Evolutionary conservation across 2,888 invertebrate genomes (phyloP).

Genomic region (Pachliopta kotzebuea): DNA sequence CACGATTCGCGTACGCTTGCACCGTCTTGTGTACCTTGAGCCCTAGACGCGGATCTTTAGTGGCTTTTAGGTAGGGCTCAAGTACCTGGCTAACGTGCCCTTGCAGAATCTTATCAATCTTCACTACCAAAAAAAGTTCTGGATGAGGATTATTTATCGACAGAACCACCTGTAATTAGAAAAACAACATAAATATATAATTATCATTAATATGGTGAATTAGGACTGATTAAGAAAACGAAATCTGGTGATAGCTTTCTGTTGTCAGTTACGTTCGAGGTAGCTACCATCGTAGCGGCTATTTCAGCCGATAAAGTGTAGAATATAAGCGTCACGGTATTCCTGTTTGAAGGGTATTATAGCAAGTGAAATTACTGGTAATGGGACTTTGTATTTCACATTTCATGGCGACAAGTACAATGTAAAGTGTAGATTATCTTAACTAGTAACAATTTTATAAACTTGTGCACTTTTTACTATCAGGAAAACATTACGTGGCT

Average conservation of each 20-base stretch:
- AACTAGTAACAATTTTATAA: no score
- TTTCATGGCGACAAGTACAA: no score
- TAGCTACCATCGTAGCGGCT: no score
- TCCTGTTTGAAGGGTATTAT: no score
- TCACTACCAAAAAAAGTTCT: conserved; percentile 94
- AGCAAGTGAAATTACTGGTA: no score
- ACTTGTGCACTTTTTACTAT: no score
- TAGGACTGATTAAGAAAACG: background rate
- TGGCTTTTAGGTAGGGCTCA: conserved; percentile 92
- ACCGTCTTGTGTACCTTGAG: conserved; percentile 91
- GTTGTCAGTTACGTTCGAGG: no score
- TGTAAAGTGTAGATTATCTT: background rate
- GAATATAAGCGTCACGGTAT: no score
- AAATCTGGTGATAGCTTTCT: no score
- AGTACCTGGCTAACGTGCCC: conserved; percentile 91
- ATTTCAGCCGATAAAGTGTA: no score
- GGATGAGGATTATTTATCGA: conserved; percentile 93
- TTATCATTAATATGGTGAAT: background rate
- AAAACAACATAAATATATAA: background rate
- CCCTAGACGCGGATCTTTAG: conserved; percentile 88
- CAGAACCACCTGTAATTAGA: conserved; percentile 86
- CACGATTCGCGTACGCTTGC: conserved; percentile 88
- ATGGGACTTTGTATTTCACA: no score
- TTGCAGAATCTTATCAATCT: conserved; percentile 96
- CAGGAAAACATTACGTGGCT: no score